Base-by-base conservation (phyloP, 2,888 invertebrate genomes). In the Drosophila setosimentum region DNA sequence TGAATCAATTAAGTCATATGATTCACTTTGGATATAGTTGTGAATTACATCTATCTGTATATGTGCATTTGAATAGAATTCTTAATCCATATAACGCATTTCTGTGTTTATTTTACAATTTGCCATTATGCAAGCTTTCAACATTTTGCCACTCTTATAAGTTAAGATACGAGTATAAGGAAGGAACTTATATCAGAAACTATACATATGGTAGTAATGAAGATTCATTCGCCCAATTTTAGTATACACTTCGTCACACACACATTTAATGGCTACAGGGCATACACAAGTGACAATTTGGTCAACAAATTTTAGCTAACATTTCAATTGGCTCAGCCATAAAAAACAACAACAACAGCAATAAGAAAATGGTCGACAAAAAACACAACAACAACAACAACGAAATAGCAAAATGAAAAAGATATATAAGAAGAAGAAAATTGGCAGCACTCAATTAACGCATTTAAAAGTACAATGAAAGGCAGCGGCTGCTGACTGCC, bases 391-490 rank as follows among this genome's bases (percentile, higher is more conserved):
- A n/a, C 3, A 7, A 57, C 18, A 24, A 51, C 27, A 54, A 65
- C 51, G n/a, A 35, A 37, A n/a, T 51, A 21, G 65, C 63, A 49
- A 54, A 29, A 35, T 4, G n/a, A 37, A 50, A 6, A 33, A 55
- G 45, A 45, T 45, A 4, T 24, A 24, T 45, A 45, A 55, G 72
- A 74, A 53, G 66, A 69, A 73, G n/a, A 80, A 79, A 84, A 80
- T 85, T 87, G 90, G 71, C 74, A 74, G 76, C 86, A 88, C 90
- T 87, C 89, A 87, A 87, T 87, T 87, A 87, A 87, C 88, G 86
- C 83, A 83, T 90, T 90, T 88, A 76, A 88, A 76, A 88, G 69
- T 71, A 80, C 73, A 85, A 80, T 80, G 78, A 63, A 72, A 68
- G 54, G 32, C 76, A 68, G 54, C 75, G 64, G 61, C 76, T 64